Evolutionary conservation across 2,113 vertebrate species (phyloP).

Genomic region (Dicentrarchus labrax): DNA sequence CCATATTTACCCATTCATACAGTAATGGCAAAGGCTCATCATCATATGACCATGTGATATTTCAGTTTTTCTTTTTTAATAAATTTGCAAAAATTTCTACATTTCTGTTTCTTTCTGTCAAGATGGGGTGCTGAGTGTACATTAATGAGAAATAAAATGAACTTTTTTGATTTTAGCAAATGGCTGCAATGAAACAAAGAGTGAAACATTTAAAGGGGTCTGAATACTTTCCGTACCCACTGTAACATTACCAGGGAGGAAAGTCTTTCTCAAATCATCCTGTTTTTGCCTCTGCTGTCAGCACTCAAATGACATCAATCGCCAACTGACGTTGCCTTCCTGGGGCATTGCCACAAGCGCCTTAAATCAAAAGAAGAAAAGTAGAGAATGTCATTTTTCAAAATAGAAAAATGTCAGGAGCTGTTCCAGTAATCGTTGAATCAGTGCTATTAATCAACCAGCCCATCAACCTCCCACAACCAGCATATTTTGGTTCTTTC

Average conservation of each 20-base stretch:
- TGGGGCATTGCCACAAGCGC: background rate
- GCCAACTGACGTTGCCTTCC: background rate
- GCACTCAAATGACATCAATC: slow-evolving; percentile 6
- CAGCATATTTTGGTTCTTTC: background rate
- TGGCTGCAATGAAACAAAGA: too few relatives aligned
- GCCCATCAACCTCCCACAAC: background rate
- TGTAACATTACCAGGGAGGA: background rate
- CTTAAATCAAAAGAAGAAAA: slow-evolving; percentile 1
- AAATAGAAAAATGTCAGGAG: slow-evolving; percentile 1
- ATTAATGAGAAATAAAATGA: too few relatives aligned
- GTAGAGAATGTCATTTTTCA: background rate
- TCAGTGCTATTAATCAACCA: background rate
- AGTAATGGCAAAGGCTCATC: too few relatives aligned
- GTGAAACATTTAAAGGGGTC: too few relatives aligned
- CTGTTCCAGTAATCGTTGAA: background rate
- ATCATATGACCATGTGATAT: too few relatives aligned
- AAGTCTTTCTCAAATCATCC: background rate
- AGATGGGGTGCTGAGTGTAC: too few relatives aligned
- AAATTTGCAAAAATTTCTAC: too few relatives aligned
- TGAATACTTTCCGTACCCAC: too few relatives aligned
- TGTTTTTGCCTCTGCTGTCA: background rate
- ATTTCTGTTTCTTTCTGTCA: too few relatives aligned
- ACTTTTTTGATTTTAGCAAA: too few relatives aligned
- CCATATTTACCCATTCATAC: too few relatives aligned
- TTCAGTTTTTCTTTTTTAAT: too few relatives aligned